phyloP scores from a whole-genome alignment of 2,113 vertebrate genomes.

The Hippocampus mohnikei region DNA sequence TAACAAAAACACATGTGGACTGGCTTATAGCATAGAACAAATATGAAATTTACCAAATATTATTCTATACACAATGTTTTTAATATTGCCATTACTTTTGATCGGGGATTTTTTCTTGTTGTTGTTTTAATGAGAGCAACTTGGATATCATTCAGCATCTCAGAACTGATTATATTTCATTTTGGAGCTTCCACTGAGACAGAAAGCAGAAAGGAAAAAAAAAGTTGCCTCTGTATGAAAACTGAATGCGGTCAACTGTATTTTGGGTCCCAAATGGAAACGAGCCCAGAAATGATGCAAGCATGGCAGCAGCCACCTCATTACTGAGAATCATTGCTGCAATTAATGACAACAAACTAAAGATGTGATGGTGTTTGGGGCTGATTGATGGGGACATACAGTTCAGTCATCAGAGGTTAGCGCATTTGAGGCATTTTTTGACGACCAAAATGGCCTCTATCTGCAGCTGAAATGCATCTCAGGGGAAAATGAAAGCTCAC shows the following conservation, averaged over 20 bases:
- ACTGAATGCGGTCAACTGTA: slow-evolving; percentile 12
- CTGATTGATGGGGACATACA: slow-evolving; percentile 20
- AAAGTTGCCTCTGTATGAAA: slow-evolving; percentile 18
- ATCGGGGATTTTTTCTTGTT: too few species aligned
- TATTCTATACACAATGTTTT: too few species aligned
- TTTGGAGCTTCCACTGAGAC: background rate
- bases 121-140: too few species aligned
- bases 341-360: slow-evolving; percentile 41
- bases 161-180: too few species aligned
- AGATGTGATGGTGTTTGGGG: slow-evolving; percentile 27
- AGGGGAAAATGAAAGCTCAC: background rate
- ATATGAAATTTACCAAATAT: too few species aligned
- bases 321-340: slow-evolving; percentile 36
- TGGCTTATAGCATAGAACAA: too few species aligned
- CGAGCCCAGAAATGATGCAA: slow-evolving; percentile 52
- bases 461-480: slow-evolving; percentile 27
- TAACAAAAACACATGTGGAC: too few species aligned
- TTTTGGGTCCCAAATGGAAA: slow-evolving; percentile 53
- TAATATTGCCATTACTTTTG: too few species aligned
- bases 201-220: background rate
- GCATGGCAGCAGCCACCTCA: slow-evolving; percentile 45
- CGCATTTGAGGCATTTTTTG: slow-evolving; percentile 10
- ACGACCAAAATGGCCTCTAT: slow-evolving; percentile 18
- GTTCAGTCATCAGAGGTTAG: background rate
- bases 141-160: too few species aligned